These are phyloP conservation scores for Eutrigla gurnardus DNA, from an alignment of 2,797 vertebrate genomes.

Conservation along the genomic window DNA sequence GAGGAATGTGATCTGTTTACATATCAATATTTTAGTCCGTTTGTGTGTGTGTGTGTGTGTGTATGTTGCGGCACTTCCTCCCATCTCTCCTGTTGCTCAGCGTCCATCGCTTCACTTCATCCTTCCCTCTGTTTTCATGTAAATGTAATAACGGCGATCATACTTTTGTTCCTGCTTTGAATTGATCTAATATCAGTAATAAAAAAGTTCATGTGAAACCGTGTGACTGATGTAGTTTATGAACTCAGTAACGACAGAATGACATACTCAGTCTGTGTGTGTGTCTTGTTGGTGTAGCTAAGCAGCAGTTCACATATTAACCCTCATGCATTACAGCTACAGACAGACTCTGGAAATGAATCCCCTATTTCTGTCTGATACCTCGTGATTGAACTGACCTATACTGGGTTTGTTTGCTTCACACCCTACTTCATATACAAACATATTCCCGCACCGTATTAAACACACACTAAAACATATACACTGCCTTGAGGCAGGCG, in stretches of 20 bases:
- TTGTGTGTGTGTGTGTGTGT: slow-evolving; percentile 5
- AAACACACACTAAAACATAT: no score
- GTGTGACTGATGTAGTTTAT: no score
- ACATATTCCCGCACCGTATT: neutral
- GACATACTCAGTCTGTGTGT: no score
- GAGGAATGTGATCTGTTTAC: slow-evolving; percentile 37
- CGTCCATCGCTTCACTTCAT: neutral
- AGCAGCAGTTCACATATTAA: neutral
- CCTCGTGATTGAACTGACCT: neutral
- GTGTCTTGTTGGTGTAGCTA: neutral
- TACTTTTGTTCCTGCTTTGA: no score
- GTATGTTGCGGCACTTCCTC: no score
- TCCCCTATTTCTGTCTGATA: neutral
- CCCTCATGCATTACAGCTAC: neutral
- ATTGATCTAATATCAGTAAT: no score
- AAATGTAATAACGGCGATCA: neutral
- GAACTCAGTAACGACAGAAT: no score
- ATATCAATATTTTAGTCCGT: slow-evolving; percentile 28
- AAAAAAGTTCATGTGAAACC: no score
- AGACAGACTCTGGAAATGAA: neutral
- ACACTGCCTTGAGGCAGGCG: no score
- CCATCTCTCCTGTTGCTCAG: neutral
- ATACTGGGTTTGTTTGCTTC: neutral
- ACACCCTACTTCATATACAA: neutral
- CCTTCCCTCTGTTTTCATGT: neutral